Conservation (phyloP, 1,140 invertebrate species). For the Microplitis mediator region DNA sequence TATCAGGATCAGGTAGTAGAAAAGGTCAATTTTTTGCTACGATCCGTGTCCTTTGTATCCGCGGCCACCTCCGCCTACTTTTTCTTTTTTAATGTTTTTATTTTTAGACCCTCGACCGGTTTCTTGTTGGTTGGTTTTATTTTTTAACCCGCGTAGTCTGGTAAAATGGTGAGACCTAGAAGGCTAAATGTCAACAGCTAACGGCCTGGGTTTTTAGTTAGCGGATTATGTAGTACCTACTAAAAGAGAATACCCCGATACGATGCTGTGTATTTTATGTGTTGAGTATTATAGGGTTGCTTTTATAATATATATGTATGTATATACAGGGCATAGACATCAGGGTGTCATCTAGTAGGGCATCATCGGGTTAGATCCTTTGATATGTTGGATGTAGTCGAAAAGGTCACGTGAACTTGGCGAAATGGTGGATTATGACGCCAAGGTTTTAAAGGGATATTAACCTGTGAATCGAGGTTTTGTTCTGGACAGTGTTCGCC, state of each 20-base stretch:
- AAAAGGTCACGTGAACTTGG: slow-evolving; percentile 30
- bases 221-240: slow-evolving; percentile 44
- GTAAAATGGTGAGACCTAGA: slow-evolving; percentile 8
- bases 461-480: not conserved
- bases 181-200: slow-evolving; percentile 60
- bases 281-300: slow-evolving; percentile 6
- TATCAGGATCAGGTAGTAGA: not conserved
- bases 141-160: not conserved
- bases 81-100: not conserved
- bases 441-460: slow-evolving; percentile 5
- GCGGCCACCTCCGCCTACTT: slow-evolving; percentile 16
- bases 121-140: not conserved
- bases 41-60: not conserved
- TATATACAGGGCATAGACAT: not conserved
- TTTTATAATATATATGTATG: not conserved
- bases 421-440: slow-evolving; percentile 22
- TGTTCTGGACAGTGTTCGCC: not conserved
- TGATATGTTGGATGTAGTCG: not conserved
- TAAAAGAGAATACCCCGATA: no score
- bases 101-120: not conserved
- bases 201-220: slow-evolving; percentile 47
- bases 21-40: slow-evolving; percentile 18
- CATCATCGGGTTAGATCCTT: no score
- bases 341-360: no score
- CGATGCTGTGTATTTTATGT: not conserved